Conservation (phyloP, 2,113 vertebrate genomes). For the Platycercus adscitus region DNA sequence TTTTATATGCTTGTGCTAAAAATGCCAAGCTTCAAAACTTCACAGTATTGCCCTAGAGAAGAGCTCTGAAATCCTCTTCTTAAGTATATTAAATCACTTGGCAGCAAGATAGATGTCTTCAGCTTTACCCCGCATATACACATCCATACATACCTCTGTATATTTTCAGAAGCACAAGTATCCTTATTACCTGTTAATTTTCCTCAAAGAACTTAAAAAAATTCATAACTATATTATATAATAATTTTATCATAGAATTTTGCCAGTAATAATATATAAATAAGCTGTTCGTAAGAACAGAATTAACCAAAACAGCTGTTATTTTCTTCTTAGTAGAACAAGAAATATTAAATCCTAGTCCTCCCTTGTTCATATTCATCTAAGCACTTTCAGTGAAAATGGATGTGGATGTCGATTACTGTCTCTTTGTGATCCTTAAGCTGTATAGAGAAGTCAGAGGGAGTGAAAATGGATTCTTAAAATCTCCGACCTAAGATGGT, state of each 20-base stretch:
- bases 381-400: background rate
- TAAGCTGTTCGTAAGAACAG: background rate
- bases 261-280: background rate
- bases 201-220: background rate
- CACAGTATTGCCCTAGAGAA: background rate
- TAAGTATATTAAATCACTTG: background rate
- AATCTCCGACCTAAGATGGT: background rate
- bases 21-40: background rate
- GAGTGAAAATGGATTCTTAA: background rate
- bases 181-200: background rate
- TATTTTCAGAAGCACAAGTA: background rate
- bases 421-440: background rate
- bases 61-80: background rate
- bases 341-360: background rate
- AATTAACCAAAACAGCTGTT: background rate
- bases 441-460: background rate
- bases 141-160: fast-evolving
- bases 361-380: background rate
- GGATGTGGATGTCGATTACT: background rate
- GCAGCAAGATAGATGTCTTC: background rate
- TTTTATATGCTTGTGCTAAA: background rate
- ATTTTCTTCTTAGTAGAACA: background rate
- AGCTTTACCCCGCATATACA: background rate
- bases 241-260: background rate
- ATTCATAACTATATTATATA: background rate